Base-by-base conservation (phyloP, 2,888 invertebrate genomes). In the Brachypalpus laphriformis region DNA sequence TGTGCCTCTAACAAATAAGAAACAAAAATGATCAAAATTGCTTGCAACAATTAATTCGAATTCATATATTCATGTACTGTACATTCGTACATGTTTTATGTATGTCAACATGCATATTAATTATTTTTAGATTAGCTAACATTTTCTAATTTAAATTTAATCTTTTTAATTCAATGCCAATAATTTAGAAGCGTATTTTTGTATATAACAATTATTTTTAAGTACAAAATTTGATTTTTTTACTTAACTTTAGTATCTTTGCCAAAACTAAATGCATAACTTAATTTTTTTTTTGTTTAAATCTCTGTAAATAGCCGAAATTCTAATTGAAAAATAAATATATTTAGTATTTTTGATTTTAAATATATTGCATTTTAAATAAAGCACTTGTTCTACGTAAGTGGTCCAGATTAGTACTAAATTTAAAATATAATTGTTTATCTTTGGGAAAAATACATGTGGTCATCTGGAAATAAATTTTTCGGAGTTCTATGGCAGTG, bases 161-260 rank as follows among this genome's bases (percentile, higher is more conserved):
- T 45, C 42, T 54, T 31, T 45, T 47, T 11, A 11, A 57, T 16
- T 28, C 34, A 57, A 56, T 47, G 75, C 57, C 66, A 66, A 56
- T 66, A 77, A 72, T 59, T 82, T 66, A 11, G 72, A 82, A 82
- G 82, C 82, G 82, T 82, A 77, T 56, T 68, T 49, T 75, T 68
- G 51, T 42, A 54, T 66, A 18, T 65, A 56, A 77, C 54, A 61
- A 45, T 51, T 18, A 37, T 18, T 14, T 54, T 74, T 42, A 61
- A 68, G 34, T 49, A 57, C 49, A n/a, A n/a, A n/a, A n/a, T 57
- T 28, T 59, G 34, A n/a, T 54, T 37, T 18, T 61, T 72, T 72
- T 82, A 57, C 65, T 71, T 76, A 49, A 8, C 18, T 71, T 45
- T 40, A 22, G 59, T 49, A 61, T 25, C 1, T 47, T 51, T 11